A percentile compares a stretch with the other conserved stretches of the same genome.
Conservation (phyloP, 2,113 vertebrate genomes). For the Psettodes erumei region DNA sequence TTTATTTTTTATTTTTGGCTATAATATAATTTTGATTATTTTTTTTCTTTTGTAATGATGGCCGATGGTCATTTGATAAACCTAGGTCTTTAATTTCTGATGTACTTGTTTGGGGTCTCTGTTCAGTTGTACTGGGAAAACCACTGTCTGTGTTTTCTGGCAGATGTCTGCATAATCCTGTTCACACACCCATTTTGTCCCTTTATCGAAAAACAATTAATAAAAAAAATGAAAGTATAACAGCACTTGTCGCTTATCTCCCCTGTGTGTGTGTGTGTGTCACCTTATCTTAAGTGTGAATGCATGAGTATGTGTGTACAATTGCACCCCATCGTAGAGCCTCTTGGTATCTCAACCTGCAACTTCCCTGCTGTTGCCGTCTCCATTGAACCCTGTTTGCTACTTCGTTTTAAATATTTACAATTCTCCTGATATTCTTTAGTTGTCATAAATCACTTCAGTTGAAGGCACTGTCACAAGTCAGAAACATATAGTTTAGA, state of each 20-base stretch:
- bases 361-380: not conserved
- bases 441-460: not conserved
- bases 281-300: constrained; percentile 28
- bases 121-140: constrained; percentile 99
- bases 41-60: constrained; percentile 89
- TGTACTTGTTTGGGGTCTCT: constrained; percentile 99
- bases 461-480: not conserved
- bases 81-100: constrained; percentile 89
- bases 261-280: constrained; percentile 58
- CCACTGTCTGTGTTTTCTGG: constrained; percentile 99
- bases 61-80: constrained; percentile 97
- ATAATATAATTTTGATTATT: constrained; percentile 67
- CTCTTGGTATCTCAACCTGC: not conserved
- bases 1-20: constrained; percentile 81
- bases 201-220: constrained; percentile 99
- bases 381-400: not conserved
- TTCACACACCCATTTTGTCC: constrained; percentile 99
- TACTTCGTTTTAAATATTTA: not conserved
- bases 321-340: not conserved
- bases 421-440: not conserved
- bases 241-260: constrained; percentile 83
- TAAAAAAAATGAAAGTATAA: constrained; percentile 95
- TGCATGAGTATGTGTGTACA: constrained; percentile 12
- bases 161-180: constrained; percentile 99
- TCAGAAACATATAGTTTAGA: not conserved